Percentiles rank a stretch among this genome's conserved stretches.
phyloP scores from a whole-genome alignment of 2,113 vertebrate species.

The Apodemus speciosus region DNA sequence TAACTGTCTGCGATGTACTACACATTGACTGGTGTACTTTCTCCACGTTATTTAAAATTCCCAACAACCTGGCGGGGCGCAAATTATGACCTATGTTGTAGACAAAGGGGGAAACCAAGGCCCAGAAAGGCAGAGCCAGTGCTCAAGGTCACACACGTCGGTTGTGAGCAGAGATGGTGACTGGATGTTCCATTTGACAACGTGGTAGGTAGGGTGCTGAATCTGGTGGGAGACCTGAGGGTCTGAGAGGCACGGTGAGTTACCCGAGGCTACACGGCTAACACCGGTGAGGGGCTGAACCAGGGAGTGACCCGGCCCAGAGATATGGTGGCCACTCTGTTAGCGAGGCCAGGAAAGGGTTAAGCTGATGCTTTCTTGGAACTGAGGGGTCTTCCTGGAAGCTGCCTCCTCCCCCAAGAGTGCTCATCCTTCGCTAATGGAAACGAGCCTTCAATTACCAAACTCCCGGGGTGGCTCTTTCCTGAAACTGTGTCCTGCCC shows the following conservation, averaged over 20 bases:
- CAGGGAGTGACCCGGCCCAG: background rate
- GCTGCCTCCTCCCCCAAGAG: too few relatives aligned
- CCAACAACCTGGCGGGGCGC: background rate
- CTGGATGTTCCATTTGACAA: background rate
- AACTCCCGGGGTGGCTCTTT: conserved; percentile 6
- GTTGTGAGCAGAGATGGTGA: background rate
- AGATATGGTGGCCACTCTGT: background rate
- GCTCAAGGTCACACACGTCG: background rate
- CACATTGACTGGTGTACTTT: background rate
- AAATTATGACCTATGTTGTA: background rate
- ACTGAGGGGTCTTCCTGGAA: background rate
- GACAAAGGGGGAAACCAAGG: background rate
- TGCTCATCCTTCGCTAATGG: background rate
- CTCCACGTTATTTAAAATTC: background rate
- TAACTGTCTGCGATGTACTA: background rate
- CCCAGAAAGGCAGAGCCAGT: background rate
- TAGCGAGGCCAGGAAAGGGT: background rate
- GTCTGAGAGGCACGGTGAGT: background rate
- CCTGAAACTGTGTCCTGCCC: background rate
- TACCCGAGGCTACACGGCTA: background rate
- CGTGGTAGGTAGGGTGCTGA: too few relatives aligned
- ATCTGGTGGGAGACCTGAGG: background rate
- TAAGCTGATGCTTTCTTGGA: conserved; percentile 44
- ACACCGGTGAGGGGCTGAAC: background rate
- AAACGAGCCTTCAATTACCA: background rate